Evolutionary conservation across 2,888 invertebrate species (phyloP).

Genomic region (Aphrophora alni): DNA sequence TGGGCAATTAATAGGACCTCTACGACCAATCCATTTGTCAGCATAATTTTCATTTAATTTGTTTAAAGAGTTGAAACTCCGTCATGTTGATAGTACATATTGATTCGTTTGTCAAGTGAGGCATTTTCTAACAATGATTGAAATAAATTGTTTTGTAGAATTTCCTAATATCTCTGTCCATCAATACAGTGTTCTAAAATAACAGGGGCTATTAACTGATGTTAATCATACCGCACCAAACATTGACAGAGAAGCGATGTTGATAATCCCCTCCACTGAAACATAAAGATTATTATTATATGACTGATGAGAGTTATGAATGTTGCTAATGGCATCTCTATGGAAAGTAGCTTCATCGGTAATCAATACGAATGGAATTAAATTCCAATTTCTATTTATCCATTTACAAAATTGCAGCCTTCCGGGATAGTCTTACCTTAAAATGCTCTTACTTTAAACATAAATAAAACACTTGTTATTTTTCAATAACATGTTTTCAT

Average conservation of each 20-base stretch:
- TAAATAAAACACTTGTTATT: too few species aligned
- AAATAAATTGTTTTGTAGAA: slow-evolving; percentile 3
- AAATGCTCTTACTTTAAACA: too few species aligned
- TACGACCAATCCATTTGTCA: slow-evolving; percentile 6
- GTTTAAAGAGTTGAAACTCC: too few species aligned
- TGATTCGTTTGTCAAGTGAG: neutral
- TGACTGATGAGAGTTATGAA: neutral
- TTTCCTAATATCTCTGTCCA: too few species aligned
- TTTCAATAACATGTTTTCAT: too few species aligned
- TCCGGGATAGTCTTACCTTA: neutral
- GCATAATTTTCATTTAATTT: neutral
- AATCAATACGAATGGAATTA: neutral
- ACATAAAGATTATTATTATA: neutral
- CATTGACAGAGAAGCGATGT: neutral
- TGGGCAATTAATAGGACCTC: neutral
- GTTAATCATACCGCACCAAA: neutral
- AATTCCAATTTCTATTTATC: neutral
- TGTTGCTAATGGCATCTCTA: neutral
- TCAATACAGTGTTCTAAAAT: neutral
- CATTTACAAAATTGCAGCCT: slow-evolving; percentile 6
- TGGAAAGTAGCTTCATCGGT: slow-evolving; percentile 13
- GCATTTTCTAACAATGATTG: neutral
- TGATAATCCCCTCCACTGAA: neutral
- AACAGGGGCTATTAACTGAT: slow-evolving; percentile 9
- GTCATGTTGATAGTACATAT: too few species aligned